Evolutionary conservation across 2,797 vertebrate species (phyloP).

Genomic region (Gorsachius magnificus): DNA sequence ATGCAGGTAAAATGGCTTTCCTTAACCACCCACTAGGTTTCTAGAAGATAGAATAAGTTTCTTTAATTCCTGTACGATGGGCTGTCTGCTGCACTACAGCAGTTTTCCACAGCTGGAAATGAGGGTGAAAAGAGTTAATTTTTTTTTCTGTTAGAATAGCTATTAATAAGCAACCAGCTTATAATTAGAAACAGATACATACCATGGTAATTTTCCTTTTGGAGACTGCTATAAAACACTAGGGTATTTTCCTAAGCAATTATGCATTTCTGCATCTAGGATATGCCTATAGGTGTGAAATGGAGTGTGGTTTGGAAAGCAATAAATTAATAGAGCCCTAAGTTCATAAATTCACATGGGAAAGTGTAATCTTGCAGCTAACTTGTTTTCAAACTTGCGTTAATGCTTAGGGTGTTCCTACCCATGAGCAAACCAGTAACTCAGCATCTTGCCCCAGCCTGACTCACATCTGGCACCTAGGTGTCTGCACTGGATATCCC

Average conservation of each 20-base stretch:
- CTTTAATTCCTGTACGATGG: not conserved
- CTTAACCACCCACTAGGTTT: not conserved
- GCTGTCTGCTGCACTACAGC: not conserved
- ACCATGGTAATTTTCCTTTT: not conserved
- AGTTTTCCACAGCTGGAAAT: not conserved
- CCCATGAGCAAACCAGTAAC: not conserved
- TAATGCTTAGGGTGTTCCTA: not conserved
- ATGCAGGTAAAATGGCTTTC: not conserved
- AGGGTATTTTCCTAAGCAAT: not conserved
- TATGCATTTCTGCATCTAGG: not conserved
- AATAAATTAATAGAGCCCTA: not conserved
- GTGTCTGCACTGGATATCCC: not conserved
- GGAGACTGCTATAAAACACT: not conserved
- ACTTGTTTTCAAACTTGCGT: not conserved
- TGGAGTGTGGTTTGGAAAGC: not conserved
- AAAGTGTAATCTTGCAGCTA: not conserved
- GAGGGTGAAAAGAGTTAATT: fast-evolving
- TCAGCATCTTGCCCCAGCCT: fast-evolving
- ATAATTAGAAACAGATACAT: not conserved
- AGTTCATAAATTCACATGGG: not conserved
- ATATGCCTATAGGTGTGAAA: not conserved
- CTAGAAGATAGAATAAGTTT: not conserved
- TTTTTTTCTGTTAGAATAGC: not conserved
- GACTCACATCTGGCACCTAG: not conserved
- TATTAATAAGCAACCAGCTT: not conserved